A percentile compares a stretch with the other conserved stretches of the same genome.
Conservation (phyloP, 2,888 invertebrate species). For the Adelphocoris suturalis region DNA sequence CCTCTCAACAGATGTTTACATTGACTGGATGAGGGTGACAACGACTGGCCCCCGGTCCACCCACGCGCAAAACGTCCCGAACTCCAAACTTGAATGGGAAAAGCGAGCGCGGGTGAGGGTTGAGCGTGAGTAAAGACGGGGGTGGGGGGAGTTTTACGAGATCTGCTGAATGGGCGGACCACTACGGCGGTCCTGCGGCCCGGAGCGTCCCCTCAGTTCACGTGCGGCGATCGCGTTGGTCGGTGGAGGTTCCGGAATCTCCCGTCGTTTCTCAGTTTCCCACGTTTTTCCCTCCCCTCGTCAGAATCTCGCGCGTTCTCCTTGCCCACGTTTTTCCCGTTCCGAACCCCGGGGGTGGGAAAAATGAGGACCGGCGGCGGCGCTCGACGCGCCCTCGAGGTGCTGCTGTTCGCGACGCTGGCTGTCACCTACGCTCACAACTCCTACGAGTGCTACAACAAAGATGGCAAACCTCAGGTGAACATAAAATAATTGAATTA, state of each 20-base stretch:
- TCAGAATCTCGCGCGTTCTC: background rate
- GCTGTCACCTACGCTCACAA: background rate
- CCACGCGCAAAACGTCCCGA: background rate
- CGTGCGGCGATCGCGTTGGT: background rate
- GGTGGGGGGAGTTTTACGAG: background rate
- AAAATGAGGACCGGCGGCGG: background rate
- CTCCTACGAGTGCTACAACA: background rate
- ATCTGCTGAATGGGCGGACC: conserved; percentile 36
- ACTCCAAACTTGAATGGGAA: background rate
- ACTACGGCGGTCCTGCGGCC: too few species aligned
- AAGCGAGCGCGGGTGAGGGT: background rate
- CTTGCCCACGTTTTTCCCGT: background rate
- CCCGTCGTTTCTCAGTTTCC: background rate
- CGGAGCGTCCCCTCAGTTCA: conserved; percentile 8
- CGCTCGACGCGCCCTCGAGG: background rate
- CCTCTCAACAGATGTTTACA: too few species aligned
- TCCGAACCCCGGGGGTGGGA: background rate
- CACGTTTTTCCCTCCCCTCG: background rate
- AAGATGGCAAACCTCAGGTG: background rate
- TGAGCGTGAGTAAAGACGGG: background rate
- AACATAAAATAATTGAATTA: too few species aligned
- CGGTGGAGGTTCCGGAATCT: background rate
- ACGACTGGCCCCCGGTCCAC: too few species aligned
- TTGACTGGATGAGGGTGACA: background rate
- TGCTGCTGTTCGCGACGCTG: background rate